Evolutionary conservation across 2,888 invertebrate species (phyloP).

Genomic region (Balanococcus diminutus): DNA sequence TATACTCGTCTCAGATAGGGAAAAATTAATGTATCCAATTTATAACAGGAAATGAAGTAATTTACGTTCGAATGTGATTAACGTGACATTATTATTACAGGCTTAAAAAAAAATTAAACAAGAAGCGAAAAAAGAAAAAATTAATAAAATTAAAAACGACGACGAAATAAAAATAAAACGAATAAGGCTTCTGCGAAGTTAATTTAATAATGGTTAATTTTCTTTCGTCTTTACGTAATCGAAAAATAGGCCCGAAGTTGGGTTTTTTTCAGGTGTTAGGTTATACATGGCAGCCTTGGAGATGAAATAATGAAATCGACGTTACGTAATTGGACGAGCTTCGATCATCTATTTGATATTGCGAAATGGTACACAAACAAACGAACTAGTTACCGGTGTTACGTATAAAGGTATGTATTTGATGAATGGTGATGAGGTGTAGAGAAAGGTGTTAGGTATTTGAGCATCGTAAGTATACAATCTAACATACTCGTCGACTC

Average conservation of each 20-base stretch:
- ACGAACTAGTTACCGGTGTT: neutral
- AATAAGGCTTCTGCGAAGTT: neutral
- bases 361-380: neutral
- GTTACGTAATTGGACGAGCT: slow-evolving; percentile 11
- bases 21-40: slow-evolving; percentile 41
- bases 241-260: neutral
- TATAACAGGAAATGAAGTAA: slow-evolving; percentile 47
- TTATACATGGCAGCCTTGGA: neutral
- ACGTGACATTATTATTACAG: slow-evolving; percentile 22
- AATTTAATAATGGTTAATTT: slow-evolving; percentile 24
- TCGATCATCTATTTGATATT: neutral
- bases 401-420: neutral
- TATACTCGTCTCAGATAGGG: neutral
- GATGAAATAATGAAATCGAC: neutral
- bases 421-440: neutral
- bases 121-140: neutral
- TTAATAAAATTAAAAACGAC: neutral
- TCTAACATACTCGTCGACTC: neutral
- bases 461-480: neutral
- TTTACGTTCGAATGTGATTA: slow-evolving; percentile 29
- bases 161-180: neutral
- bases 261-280: neutral
- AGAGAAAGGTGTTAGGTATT: neutral
- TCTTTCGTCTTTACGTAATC: slow-evolving; percentile 28
- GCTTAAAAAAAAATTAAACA: neutral